Conservation (phyloP, 2,113 vertebrate species). For the Trematocara unimaculatum region DNA sequence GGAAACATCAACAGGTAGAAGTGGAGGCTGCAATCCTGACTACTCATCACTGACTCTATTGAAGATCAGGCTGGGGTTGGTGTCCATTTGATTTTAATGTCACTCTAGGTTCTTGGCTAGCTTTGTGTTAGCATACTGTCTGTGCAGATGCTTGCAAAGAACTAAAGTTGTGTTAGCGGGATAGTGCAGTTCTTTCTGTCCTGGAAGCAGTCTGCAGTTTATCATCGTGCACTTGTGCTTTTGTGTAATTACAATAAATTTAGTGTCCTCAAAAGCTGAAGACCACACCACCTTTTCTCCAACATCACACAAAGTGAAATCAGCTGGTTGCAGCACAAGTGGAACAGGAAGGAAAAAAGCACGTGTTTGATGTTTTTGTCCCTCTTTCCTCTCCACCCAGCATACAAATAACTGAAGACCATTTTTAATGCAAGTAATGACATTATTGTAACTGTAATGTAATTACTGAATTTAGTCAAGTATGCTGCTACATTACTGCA, state of each 20-base stretch:
- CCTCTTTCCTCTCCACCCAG: not conserved
- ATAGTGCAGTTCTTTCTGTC: not conserved
- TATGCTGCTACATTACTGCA: not conserved
- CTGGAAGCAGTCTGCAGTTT: not conserved
- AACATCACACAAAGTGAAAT: not conserved
- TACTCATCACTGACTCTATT: not conserved
- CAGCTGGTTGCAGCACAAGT: not conserved
- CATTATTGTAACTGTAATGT: not conserved
- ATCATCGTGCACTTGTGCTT: not conserved
- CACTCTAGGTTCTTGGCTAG: rapidly evolving
- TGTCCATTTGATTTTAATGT: not conserved
- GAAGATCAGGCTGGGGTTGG: not conserved
- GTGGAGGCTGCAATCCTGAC: not conserved
- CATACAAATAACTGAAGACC: not conserved
- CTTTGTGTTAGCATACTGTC: not conserved
- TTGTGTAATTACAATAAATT: not conserved
- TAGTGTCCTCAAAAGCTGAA: not conserved
- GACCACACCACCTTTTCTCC: not conserved
- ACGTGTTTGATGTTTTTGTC: rapidly evolving
- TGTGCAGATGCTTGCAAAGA: not conserved
- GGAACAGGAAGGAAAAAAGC: not conserved
- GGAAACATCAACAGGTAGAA: not conserved
- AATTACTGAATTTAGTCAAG: not conserved
- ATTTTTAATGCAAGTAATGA: not conserved
- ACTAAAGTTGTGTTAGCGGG: not conserved